These are phyloP conservation scores for Alcedo quadribrachys DNA, from an alignment of 2,797 vertebrate species.

Conservation along the genomic window DNA sequence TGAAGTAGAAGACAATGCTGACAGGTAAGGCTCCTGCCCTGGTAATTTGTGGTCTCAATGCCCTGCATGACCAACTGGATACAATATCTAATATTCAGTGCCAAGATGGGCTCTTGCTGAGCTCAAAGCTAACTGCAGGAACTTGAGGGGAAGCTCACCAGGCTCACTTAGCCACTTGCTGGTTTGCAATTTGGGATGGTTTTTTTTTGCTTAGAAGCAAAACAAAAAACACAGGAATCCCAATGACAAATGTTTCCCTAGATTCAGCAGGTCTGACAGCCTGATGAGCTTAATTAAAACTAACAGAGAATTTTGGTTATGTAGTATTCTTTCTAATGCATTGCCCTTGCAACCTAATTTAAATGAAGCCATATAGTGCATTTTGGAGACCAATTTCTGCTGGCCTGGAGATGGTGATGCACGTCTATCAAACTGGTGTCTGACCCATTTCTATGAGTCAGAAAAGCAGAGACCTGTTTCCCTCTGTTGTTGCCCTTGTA, in stretches of 20 bases:
- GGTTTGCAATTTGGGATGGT: neutral
- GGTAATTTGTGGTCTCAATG: slow-evolving; percentile 31
- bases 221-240: neutral
- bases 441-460: neutral
- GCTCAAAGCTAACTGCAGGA: neutral
- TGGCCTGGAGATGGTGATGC: neutral
- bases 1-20: neutral
- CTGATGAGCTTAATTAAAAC: slow-evolving; percentile 26
- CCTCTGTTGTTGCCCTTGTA: neutral
- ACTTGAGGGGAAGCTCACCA: neutral
- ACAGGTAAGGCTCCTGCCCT: neutral
- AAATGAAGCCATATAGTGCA: neutral
- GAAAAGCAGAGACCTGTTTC: neutral
- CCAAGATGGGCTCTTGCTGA: slow-evolving; percentile 28
- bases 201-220: neutral
- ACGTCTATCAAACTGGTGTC: neutral
- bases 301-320: slow-evolving; percentile 13
- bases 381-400: neutral
- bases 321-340: neutral
- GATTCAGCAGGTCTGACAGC: neutral
- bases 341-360: slow-evolving; percentile 20
- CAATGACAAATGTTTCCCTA: neutral
- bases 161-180: neutral
- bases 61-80: slow-evolving; percentile 33
- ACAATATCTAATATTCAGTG: slow-evolving; percentile 20